A percentile compares a stretch with the other conserved stretches of the same genome.
Conservation (phyloP, 2,888 invertebrate species). For the Philhelius pedissequus region DNA sequence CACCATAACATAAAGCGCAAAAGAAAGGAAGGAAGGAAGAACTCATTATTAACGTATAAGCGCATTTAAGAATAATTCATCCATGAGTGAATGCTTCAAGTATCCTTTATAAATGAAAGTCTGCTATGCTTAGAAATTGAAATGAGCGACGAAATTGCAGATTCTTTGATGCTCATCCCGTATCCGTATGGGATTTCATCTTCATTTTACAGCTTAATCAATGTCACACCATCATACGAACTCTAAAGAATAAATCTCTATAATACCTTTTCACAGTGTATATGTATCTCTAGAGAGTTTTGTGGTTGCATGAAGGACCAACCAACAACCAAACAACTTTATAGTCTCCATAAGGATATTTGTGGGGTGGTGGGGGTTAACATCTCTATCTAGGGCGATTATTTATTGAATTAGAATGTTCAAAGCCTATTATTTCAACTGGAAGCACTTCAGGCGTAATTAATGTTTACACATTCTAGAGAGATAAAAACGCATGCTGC, state of each 20-base stretch:
- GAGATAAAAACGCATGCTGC: constrained; percentile 46
- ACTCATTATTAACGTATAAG: constrained; percentile 48
- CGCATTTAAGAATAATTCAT: constrained; percentile 18
- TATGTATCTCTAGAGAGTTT: not conserved
- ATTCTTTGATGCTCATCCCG: not conserved
- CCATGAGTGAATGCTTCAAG: constrained; percentile 22
- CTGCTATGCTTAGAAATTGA: constrained; percentile 7
- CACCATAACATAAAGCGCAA: not conserved
- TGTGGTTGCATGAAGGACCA: not conserved
- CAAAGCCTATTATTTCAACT: constrained; percentile 39
- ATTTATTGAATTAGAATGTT: constrained; percentile 35
- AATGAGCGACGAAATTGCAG: constrained; percentile 34
- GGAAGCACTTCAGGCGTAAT: constrained; percentile 42
- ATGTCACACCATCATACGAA: constrained; percentile 16
- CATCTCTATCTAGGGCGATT: not conserved
- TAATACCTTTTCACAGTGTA: not conserved
- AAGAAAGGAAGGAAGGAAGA: constrained; percentile 4
- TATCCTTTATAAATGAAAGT: not conserved
- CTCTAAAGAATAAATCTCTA: not conserved
- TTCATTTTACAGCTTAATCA: constrained; percentile 37
- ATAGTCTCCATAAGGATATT: not conserved
- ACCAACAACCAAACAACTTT: not conserved
- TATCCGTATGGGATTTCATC: not conserved
- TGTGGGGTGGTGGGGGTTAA: not conserved
- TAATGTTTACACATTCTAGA: constrained; percentile 44